phyloP scores from a whole-genome alignment of 1,140 invertebrate genomes.

The Stegodyphus mimosarum region DNA sequence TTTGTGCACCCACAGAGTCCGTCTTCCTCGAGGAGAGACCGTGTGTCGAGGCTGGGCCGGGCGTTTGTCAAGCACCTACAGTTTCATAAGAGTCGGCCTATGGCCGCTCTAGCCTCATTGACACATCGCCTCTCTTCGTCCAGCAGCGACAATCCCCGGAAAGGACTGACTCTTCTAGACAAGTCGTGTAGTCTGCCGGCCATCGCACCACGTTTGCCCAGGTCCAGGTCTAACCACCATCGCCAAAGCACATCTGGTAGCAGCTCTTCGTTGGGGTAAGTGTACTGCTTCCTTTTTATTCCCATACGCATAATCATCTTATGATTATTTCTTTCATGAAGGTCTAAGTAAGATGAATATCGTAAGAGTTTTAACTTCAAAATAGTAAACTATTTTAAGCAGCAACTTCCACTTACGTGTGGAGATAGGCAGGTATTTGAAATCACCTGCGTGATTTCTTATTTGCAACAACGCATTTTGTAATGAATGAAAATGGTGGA shows the following conservation, averaged over 20 bases:
- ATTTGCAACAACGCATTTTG: no score
- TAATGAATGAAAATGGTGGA: no score
- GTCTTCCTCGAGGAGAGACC: conserved; percentile 25
- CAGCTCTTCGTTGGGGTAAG: conserved; percentile 44
- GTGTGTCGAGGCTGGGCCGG: conserved; percentile 45
- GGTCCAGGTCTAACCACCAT: conserved; percentile 64
- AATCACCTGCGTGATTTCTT: no score
- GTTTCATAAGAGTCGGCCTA: conserved; percentile 50
- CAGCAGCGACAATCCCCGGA: conserved; percentile 30
- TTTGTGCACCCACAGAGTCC: conserved; percentile 14
- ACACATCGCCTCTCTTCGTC: conserved; percentile 39
- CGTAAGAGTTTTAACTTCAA: no score
- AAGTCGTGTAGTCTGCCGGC: conserved; percentile 51
- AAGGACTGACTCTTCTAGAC: conserved; percentile 46
- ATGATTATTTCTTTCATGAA: no score
- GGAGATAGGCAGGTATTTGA: no score
- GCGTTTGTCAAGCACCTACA: conserved; percentile 58
- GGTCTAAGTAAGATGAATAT: no score
- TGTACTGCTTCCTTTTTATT: neutral
- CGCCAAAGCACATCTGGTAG: conserved; percentile 15
- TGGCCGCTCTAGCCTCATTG: conserved; percentile 52
- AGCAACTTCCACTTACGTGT: no score
- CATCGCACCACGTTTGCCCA: conserved; percentile 32
- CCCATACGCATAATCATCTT: no score
- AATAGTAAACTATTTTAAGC: no score